Evolutionary conservation across 1,140 invertebrate genomes (phyloP).

Genomic region (Drosophila pandora): DNA sequence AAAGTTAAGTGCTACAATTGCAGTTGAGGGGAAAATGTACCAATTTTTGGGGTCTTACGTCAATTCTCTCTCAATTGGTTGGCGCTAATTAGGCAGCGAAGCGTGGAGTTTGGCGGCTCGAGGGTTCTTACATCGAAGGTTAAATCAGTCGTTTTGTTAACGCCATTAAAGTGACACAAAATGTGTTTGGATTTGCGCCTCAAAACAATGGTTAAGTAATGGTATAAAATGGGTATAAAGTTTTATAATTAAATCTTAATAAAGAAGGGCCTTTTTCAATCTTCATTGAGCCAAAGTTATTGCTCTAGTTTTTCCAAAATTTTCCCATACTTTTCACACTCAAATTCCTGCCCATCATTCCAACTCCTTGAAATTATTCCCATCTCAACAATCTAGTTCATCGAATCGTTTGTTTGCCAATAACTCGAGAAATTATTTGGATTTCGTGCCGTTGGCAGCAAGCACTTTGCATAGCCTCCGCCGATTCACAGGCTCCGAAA

Average conservation of each 20-base stretch:
- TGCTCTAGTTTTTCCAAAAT: not conserved
- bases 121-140: conserved; percentile 26
- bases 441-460: conserved; percentile 26
- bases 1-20: conserved; percentile 78
- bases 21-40: conserved; percentile 53
- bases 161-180: conserved; percentile 45
- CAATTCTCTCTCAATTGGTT: conserved; percentile 46
- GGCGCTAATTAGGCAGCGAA: conserved; percentile 66
- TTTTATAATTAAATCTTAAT: not conserved
- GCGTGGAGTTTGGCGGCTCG: conserved; percentile 40
- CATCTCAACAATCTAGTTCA: conserved; percentile 31
- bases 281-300: too few relatives aligned
- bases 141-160: conserved; percentile 36
- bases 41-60: conserved; percentile 63
- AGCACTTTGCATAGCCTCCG: conserved; percentile 40
- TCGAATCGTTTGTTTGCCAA: conserved; percentile 42
- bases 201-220: not conserved
- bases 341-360: conserved; percentile 36
- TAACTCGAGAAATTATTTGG: conserved; percentile 41
- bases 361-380: conserved; percentile 16
- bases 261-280: too few relatives aligned
- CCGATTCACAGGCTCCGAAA: conserved; percentile 42
- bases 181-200: conserved; percentile 20
- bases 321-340: conserved; percentile 11
- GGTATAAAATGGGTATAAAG: not conserved